phyloP scores from a whole-genome alignment of 2,797 vertebrate genomes.

The Anguilla anguilla region DNA sequence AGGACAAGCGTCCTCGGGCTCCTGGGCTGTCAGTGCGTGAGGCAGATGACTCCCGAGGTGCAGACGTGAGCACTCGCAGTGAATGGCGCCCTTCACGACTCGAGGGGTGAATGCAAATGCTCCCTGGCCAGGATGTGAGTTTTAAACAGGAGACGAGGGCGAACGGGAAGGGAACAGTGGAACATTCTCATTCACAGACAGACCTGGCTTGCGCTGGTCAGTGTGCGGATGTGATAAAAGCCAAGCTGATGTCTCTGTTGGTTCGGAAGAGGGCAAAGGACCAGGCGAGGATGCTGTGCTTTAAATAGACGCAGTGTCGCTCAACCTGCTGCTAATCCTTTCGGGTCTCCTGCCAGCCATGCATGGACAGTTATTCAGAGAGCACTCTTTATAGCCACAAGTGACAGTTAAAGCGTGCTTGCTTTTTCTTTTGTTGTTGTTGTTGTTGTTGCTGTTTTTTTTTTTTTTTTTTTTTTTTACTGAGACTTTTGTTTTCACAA shows the following conservation, averaged over 20 bases:
- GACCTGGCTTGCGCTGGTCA: not conserved
- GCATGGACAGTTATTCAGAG: not conserved
- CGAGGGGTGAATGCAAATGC: not conserved
- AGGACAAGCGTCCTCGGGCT: not conserved
- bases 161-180: not conserved
- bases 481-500: not conserved
- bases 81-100: not conserved
- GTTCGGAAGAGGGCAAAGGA: not conserved
- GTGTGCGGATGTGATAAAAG: not conserved
- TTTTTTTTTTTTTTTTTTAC: not conserved
- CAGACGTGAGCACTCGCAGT: not conserved
- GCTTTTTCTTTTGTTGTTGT: not conserved
- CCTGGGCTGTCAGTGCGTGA: not conserved
- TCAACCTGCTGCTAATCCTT: not conserved
- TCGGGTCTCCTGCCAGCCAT: not conserved
- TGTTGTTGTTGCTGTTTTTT: not conserved
- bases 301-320: slow-evolving; percentile 8
- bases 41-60: not conserved
- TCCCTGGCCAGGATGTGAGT: not conserved
- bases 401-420: not conserved
- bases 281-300: not conserved
- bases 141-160: not conserved
- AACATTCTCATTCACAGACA: not conserved
- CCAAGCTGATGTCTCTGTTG: not conserved
- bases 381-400: not conserved